A percentile compares a stretch with the other conserved stretches of the same genome.
These are phyloP conservation scores for Tinea pellionella DNA, from an alignment of 2,888 invertebrate genomes.

Conservation along the genomic window DNA sequence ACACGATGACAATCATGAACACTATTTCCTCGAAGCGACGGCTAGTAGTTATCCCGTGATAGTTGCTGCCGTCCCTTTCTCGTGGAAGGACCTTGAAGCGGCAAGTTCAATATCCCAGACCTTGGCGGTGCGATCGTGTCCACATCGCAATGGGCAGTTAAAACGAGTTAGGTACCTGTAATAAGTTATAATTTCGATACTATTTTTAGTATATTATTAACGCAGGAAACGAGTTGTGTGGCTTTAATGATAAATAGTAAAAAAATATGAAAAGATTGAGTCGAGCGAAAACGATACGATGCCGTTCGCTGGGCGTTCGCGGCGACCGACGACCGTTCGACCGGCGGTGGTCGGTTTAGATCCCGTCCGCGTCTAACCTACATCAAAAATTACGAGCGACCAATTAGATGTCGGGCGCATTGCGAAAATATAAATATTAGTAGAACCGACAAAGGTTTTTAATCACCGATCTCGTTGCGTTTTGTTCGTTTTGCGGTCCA, in stretches of 20 bases:
- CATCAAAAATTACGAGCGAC: slow-evolving; percentile 51
- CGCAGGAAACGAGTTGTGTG: slow-evolving; percentile 27
- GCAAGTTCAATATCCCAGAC: slow-evolving; percentile 68
- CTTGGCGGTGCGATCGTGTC: slow-evolving; percentile 49
- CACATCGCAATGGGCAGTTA: slow-evolving; percentile 37
- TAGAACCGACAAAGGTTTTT: slow-evolving; percentile 71
- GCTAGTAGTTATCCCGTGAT: neutral
- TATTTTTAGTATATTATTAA: slow-evolving; percentile 44
- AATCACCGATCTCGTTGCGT: slow-evolving; percentile 64
- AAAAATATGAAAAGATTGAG: slow-evolving; percentile 16
- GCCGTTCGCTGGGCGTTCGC: neutral
- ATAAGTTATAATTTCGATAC: slow-evolving; percentile 43
- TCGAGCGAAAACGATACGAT: slow-evolving; percentile 8
- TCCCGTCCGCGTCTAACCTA: slow-evolving; percentile 38
- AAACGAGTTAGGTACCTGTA: slow-evolving; percentile 60
- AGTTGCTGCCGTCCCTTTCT: slow-evolving; percentile 45
- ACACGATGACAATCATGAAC: slow-evolving; percentile 11
- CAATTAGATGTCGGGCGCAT: slow-evolving; percentile 67
- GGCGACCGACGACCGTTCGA: neutral
- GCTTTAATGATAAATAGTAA: neutral
- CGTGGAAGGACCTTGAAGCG: slow-evolving; percentile 44
- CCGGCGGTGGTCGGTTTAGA: slow-evolving; percentile 39
- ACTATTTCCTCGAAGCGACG: neutral
- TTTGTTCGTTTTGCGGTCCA: slow-evolving; percentile 68
- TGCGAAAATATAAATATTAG: slow-evolving; percentile 70